Percentiles rank a stretch among this genome's conserved stretches.
phyloP scores from a whole-genome alignment of 2,888 invertebrate genomes.

The Aspidiotus rigidus region DNA sequence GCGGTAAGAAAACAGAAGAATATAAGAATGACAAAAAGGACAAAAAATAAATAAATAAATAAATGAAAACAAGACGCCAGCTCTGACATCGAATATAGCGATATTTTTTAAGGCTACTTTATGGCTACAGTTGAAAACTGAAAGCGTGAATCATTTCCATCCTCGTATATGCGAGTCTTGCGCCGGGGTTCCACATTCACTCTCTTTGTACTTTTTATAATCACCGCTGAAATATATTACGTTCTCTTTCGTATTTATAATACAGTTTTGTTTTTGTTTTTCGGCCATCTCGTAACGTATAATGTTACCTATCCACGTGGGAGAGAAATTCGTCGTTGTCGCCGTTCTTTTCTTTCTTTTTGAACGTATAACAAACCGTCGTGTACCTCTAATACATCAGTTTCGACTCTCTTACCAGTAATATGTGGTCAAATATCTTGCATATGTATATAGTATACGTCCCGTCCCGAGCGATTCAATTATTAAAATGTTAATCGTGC shows the following conservation, averaged over 20 bases:
- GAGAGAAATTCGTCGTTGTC: slow-evolving; percentile 5
- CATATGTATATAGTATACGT: no score
- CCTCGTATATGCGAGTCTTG: slow-evolving; percentile 6
- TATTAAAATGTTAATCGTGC: no score
- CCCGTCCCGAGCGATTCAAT: no score
- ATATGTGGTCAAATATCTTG: no score
- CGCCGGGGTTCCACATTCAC: slow-evolving; percentile 13
- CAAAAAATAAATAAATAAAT: slow-evolving; percentile 12
- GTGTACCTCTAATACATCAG: no score
- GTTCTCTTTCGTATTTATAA: not conserved
- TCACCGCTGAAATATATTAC: slow-evolving; percentile 13
- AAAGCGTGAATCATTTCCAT: slow-evolving; percentile 30
- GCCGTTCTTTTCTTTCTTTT: slow-evolving; percentile 6
- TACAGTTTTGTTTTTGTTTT: not conserved
- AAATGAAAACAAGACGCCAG: slow-evolving; percentile 26
- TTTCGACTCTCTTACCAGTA: no score
- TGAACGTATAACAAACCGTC: not conserved
- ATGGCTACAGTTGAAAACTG: slow-evolving; percentile 28
- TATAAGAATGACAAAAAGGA: not conserved
- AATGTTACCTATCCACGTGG: slow-evolving; percentile 17
- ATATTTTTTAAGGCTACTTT: slow-evolving; percentile 33
- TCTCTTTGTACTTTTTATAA: slow-evolving; percentile 8
- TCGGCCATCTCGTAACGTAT: slow-evolving; percentile 8
- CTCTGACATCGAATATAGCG: slow-evolving; percentile 21
- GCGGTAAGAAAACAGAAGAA: not conserved